A percentile compares a stretch with the other conserved stretches of the same genome.
These are phyloP conservation scores for Microtus pennsylvanicus DNA, from an alignment of 2,113 vertebrate species.

Conservation along the genomic window DNA sequence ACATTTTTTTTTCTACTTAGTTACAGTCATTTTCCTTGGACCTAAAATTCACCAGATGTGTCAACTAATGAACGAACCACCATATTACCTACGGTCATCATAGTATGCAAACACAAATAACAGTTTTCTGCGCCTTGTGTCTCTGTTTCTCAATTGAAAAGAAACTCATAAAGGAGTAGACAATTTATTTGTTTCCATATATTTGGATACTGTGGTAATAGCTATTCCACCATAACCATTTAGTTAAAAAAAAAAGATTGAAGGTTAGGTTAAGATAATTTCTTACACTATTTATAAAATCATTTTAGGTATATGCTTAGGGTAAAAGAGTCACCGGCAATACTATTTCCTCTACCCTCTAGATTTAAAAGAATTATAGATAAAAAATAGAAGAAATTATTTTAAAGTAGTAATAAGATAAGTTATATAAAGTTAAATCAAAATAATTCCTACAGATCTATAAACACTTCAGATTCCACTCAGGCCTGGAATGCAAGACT, in stretches of 20 bases:
- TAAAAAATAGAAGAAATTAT: background rate
- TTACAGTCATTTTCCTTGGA: background rate
- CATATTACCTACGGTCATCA: background rate
- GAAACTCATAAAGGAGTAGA: background rate
- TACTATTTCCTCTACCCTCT: background rate
- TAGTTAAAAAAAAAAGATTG: background rate
- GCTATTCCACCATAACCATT: background rate
- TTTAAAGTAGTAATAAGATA: background rate
- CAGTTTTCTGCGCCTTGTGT: background rate
- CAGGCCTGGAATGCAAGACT: background rate
- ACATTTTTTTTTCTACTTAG: background rate
- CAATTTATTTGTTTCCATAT: background rate
- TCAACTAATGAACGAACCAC: background rate
- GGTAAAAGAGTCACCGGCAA: background rate
- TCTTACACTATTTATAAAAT: constrained; percentile 1
- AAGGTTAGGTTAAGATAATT: background rate
- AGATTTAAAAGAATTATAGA: background rate
- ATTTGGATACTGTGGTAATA: background rate
- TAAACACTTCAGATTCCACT: background rate
- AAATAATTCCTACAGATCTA: constrained; percentile 11
- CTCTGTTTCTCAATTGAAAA: background rate
- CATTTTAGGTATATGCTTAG: background rate
- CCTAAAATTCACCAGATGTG: background rate
- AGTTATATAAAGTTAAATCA: constrained; percentile 35
- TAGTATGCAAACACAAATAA: background rate